Evolutionary conservation across 2,797 vertebrate genomes (phyloP).

Genomic region (Leptoclinus maculatus): DNA sequence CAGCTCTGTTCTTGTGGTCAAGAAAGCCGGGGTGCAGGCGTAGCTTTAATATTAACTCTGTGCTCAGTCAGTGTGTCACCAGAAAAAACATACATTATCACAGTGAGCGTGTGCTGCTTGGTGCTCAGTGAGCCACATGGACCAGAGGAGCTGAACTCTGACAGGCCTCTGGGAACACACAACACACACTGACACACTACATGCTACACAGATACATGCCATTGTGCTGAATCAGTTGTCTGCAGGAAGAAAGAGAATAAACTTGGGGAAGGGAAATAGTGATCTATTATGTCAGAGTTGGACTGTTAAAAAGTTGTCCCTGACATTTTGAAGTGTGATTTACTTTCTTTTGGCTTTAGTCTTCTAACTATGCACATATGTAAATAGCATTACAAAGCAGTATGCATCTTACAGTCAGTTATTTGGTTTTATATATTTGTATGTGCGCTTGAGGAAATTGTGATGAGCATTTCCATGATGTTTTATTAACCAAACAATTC

Average conservation of each 20-base stretch:
- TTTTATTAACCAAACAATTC: not conserved
- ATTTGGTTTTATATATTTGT: not conserved
- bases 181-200: slow-evolving; percentile 30
- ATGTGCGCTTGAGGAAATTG: not conserved
- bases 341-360: not conserved
- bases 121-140: slow-evolving; percentile 43
- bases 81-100: slow-evolving; percentile 36
- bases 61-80: slow-evolving; percentile 68
- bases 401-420: not conserved
- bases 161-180: slow-evolving; percentile 22
- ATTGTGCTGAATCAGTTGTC: slow-evolving; percentile 44
- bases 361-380: not conserved
- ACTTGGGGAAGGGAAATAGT: not conserved
- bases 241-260: slow-evolving; percentile 26
- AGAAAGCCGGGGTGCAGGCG: slow-evolving; percentile 57
- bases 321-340: not conserved
- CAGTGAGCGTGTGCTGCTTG: slow-evolving; percentile 32
- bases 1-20: slow-evolving; percentile 73
- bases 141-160: slow-evolving; percentile 39
- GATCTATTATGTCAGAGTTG: not conserved
- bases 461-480: not conserved
- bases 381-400: not conserved
- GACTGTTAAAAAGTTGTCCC: not conserved
- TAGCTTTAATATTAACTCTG: slow-evolving; percentile 70
- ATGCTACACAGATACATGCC: slow-evolving; percentile 24